Conservation (phyloP, 2,888 invertebrate species). For the Boloria selene region DNA sequence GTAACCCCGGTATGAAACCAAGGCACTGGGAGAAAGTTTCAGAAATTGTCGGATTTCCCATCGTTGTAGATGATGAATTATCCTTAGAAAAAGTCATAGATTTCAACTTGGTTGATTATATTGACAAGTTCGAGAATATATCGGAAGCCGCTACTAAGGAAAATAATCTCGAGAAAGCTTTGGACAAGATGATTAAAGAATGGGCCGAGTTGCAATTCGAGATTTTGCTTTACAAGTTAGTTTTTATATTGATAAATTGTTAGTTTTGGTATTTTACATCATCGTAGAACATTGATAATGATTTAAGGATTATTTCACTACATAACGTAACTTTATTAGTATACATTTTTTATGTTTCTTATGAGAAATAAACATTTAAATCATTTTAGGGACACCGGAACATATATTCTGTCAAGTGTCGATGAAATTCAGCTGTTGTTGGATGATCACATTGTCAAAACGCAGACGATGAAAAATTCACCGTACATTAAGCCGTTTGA, state of each 20-base stretch:
- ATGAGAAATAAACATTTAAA: neutral
- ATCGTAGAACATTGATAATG: too few species aligned
- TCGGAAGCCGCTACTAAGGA: slow-evolving; percentile 98
- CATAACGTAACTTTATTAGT: neutral
- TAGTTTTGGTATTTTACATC: neutral
- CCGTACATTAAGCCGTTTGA: slow-evolving; percentile 98
- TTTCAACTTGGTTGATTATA: slow-evolving; percentile 93
- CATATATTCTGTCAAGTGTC: slow-evolving; percentile 92
- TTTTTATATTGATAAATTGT: slow-evolving; percentile 27
- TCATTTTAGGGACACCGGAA: slow-evolving; percentile 90
- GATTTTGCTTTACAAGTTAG: slow-evolving; percentile 87
- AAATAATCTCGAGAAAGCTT: slow-evolving; percentile 93
- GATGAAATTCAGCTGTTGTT: slow-evolving; percentile 96
- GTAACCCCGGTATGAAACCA: slow-evolving; percentile 96
- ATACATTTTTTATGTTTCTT: neutral
- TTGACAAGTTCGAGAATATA: slow-evolving; percentile 93
- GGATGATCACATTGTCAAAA: slow-evolving; percentile 98
- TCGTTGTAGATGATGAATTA: slow-evolving; percentile 90
- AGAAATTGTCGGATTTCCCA: slow-evolving; percentile 96
- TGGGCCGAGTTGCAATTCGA: slow-evolving; percentile 92
- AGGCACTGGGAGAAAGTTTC: slow-evolving; percentile 98
- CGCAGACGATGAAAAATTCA: slow-evolving; percentile 98
- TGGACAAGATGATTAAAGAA: slow-evolving; percentile 94
- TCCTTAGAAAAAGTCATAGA: slow-evolving; percentile 93
- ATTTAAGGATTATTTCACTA: neutral